Conservation (phyloP, 2,888 invertebrate species). For the Catocala fraxini region DNA sequence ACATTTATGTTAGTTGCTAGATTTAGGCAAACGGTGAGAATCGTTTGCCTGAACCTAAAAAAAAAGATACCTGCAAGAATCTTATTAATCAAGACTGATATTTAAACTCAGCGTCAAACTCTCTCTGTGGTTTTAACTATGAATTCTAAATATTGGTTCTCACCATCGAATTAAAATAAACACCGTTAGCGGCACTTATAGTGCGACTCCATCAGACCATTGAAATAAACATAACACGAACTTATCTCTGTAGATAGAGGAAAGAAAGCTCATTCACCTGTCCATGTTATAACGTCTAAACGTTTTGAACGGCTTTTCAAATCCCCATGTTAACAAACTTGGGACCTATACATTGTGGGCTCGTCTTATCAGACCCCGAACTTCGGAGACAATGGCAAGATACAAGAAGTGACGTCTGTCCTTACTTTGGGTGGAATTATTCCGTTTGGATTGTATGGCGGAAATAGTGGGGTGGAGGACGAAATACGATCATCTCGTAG, state of each 20-base stretch:
- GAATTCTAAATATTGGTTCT: too few relatives aligned
- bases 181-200: too few relatives aligned
- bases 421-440: conserved; percentile 50
- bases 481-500: conserved; percentile 37
- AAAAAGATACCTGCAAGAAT: too few relatives aligned
- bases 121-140: too few relatives aligned
- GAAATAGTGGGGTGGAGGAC: conserved; percentile 43
- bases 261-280: conserved; percentile 58
- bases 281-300: conserved; percentile 54
- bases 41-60: too few relatives aligned
- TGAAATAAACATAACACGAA: conserved; percentile 10
- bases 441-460: conserved; percentile 46
- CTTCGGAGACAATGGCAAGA: conserved; percentile 75
- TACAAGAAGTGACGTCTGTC: conserved; percentile 63
- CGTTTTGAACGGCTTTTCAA: conserved; percentile 65
- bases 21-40: too few relatives aligned
- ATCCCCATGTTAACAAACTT: conserved; percentile 72
- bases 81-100: too few relatives aligned
- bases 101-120: too few relatives aligned
- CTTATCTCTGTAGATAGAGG: conserved; percentile 35
- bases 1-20: too few relatives aligned
- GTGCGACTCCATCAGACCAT: too few relatives aligned
- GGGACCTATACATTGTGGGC: conserved; percentile 71
- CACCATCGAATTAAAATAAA: too few relatives aligned
- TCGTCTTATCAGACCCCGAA: conserved; percentile 71